phyloP scores from a whole-genome alignment of 2,888 invertebrate genomes.

The Scotopteryx bipunctaria region DNA sequence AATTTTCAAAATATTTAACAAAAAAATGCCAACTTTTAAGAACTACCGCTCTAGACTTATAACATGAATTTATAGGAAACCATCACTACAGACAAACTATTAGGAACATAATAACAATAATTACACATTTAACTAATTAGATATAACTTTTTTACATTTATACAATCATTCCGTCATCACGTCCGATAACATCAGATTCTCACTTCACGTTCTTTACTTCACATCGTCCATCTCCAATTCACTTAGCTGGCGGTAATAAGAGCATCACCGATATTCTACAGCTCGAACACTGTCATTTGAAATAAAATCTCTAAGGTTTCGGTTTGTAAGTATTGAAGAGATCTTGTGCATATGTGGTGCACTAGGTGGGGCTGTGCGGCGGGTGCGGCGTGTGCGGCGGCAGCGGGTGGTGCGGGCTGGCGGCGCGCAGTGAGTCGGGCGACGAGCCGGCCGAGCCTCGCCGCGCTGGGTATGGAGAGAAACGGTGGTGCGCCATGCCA shows the following conservation, averaged over 20 bases:
- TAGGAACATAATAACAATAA: conserved; percentile 81
- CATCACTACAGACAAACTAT: conserved; percentile 71
- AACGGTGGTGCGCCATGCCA: conserved; percentile 82
- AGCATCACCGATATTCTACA: conserved; percentile 7
- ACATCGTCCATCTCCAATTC: conserved; percentile 22
- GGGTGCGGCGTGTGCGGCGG: conserved; percentile 69
- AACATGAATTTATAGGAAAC: conserved; percentile 61
- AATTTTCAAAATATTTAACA: conserved; percentile 28
- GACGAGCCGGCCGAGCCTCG: conserved; percentile 82
- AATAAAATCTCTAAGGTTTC: neutral
- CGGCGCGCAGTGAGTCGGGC: conserved; percentile 84
- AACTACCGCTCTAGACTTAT: conserved; percentile 37
- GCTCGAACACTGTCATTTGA: conserved; percentile 4
- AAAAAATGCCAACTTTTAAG: conserved; percentile 30
- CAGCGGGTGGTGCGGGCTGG: conserved; percentile 65
- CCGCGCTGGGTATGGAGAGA: conserved; percentile 83
- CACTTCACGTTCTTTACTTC: conserved; percentile 14
- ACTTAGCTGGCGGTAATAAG: neutral
- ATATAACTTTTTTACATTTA: conserved; percentile 69
- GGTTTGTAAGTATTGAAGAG: conserved; percentile 44
- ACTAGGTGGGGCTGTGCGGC: conserved; percentile 78
- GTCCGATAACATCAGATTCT: conserved; percentile 9
- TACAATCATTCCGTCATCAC: conserved; percentile 35
- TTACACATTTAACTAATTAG: conserved; percentile 70
- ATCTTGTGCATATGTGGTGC: conserved; percentile 42